Percentiles rank a stretch among this genome's conserved stretches.
phyloP scores from a whole-genome alignment of 2,113 vertebrate genomes.

The Narcine bancroftii region DNA sequence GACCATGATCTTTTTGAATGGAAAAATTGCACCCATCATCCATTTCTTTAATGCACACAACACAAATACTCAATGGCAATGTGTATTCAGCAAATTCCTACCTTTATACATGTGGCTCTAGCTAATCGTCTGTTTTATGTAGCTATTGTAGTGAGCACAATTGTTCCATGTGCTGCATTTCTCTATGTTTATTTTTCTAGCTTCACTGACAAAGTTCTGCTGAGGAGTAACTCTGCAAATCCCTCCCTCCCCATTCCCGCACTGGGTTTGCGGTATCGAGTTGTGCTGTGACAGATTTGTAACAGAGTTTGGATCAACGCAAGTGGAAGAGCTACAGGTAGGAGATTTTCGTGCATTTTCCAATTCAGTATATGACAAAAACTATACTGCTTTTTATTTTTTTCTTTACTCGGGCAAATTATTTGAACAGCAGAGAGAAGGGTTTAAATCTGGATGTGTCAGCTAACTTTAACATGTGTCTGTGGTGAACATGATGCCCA shows the following conservation, averaged over 20 bases:
- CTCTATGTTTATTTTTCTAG: conserved; percentile 10
- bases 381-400: background rate
- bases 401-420: background rate
- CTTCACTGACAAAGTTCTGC: conserved; percentile 40
- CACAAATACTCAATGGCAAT: conserved; percentile 52
- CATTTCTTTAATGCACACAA: conserved; percentile 45
- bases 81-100: conserved; percentile 64
- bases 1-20: conserved; percentile 47
- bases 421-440: background rate
- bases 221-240: conserved; percentile 44
- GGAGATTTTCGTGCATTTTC: background rate
- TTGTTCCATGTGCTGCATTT: conserved; percentile 2
- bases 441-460: background rate
- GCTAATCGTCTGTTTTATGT: conserved; percentile 50
- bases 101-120: conserved; percentile 47
- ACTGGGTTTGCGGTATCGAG: conserved; percentile 46
- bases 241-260: too few species aligned
- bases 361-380: background rate
- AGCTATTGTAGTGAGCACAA: conserved; percentile 29
- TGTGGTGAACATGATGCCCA: too few species aligned
- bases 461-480: background rate
- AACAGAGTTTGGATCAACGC: background rate
- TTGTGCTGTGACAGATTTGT: background rate
- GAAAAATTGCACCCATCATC: conserved; percentile 58
- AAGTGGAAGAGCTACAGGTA: background rate